Evolutionary conservation across 2,113 vertebrate species (phyloP).

Genomic region (Xenopus tropicalis): DNA sequence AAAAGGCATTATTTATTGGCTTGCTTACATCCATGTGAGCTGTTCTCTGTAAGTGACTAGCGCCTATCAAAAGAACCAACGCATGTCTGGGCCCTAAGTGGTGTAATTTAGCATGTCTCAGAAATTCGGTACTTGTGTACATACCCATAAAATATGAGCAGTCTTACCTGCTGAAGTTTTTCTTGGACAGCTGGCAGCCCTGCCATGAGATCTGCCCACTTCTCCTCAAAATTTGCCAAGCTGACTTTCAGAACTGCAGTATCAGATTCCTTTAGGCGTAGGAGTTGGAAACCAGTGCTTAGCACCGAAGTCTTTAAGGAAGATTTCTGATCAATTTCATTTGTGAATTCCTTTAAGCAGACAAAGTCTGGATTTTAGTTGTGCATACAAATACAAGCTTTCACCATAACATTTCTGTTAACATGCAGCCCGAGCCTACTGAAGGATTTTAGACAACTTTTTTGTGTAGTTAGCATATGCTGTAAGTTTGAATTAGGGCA

Average conservation of each 20-base stretch:
- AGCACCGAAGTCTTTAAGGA: constrained; percentile 71
- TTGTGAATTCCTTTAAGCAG: constrained; percentile 69
- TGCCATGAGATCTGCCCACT: constrained; percentile 72
- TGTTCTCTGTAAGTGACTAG: too few relatives aligned
- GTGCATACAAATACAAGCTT: too few relatives aligned
- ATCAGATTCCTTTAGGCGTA: constrained; percentile 68
- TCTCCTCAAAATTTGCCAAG: constrained; percentile 71
- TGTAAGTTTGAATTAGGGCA: too few relatives aligned
- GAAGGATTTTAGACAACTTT: not conserved
- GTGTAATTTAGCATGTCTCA: too few relatives aligned
- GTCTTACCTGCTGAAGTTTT: constrained; percentile 75
- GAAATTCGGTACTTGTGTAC: too few relatives aligned
- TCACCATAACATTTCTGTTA: not conserved
- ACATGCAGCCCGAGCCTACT: not conserved
- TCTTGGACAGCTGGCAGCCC: constrained; percentile 70
- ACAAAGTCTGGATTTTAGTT: not conserved
- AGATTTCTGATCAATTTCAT: constrained; percentile 71
- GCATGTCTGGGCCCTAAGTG: too few relatives aligned
- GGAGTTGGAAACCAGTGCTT: constrained; percentile 72
- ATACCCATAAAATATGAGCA: too few relatives aligned
- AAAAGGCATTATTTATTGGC: too few relatives aligned
- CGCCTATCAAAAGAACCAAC: too few relatives aligned
- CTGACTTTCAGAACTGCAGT: constrained; percentile 59
- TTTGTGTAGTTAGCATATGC: too few relatives aligned
- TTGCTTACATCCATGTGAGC: too few relatives aligned